Conservation (phyloP, 1,140 invertebrate species). For the Sminthurinus signatus region DNA sequence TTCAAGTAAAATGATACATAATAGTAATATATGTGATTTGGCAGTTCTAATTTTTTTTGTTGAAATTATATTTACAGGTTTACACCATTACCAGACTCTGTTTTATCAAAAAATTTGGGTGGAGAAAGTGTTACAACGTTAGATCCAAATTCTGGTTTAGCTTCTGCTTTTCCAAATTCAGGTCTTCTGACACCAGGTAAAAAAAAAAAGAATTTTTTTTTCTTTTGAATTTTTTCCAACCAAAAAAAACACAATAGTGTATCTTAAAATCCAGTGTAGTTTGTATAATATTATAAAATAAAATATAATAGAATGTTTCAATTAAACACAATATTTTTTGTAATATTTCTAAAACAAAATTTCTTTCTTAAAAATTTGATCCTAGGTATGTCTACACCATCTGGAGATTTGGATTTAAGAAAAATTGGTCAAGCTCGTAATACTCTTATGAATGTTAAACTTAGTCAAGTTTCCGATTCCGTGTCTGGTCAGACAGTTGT, state of each 20-base stretch:
- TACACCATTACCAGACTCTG: conserved; percentile 94
- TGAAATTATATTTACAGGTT: conserved; percentile 63
- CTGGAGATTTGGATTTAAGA: conserved; percentile 90
- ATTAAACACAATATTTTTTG: neutral
- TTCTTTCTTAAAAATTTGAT: conserved; percentile 1
- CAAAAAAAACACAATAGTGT: neutral
- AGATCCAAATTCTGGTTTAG: conserved; percentile 75
- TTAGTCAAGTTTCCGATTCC: conserved; percentile 97
- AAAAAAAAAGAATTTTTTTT: neutral
- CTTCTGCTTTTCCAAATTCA: conserved; percentile 66
- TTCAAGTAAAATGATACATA: too few species aligned
- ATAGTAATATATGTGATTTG: too few species aligned
- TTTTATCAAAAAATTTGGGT: conserved; percentile 82
- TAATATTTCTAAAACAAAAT: neutral
- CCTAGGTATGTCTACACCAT: conserved; percentile 60
- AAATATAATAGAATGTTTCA: neutral
- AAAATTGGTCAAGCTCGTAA: conserved; percentile 99
- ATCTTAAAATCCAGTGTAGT: too few species aligned
- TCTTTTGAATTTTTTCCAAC: conserved; percentile 12
- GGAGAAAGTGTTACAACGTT: conserved; percentile 72
- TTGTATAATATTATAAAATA: neutral
- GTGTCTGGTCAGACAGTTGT: conserved; percentile 98
- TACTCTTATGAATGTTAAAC: conserved; percentile 98
- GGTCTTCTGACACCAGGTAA: conserved; percentile 63
- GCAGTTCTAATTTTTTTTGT: conserved; percentile 8